Percentiles rank a stretch among this genome's conserved stretches.
Evolutionary conservation across 2,888 invertebrate genomes (phyloP).

Genomic region (Lepidocyrtoides sp.): DNA sequence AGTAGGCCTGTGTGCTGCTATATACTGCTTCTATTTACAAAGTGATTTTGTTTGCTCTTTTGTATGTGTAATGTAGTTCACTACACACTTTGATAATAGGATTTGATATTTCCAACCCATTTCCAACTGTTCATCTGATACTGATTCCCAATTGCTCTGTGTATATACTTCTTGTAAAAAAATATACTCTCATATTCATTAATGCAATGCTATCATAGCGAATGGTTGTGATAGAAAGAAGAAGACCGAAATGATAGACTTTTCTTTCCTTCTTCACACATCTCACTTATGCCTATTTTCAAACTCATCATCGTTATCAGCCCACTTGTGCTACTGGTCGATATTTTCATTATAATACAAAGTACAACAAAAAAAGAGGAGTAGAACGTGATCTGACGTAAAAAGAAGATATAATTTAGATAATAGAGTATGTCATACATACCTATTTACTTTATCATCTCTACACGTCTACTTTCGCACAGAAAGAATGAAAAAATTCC

Average conservation of each 20-base stretch:
- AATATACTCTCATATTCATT: slow-evolving; percentile 39
- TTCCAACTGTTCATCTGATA: slow-evolving; percentile 54
- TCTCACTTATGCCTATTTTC: slow-evolving; percentile 39
- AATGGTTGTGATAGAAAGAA: background rate
- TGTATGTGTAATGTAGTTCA: slow-evolving; percentile 34
- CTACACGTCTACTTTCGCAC: background rate
- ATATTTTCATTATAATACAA: slow-evolving; percentile 34
- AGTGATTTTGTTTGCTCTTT: slow-evolving; percentile 58
- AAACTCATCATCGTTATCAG: slow-evolving; percentile 28
- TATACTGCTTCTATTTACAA: background rate
- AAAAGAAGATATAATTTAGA: slow-evolving; percentile 9
- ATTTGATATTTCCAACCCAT: slow-evolving; percentile 50
- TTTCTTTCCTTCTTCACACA: slow-evolving; percentile 1
- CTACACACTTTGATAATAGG: slow-evolving; percentile 21
- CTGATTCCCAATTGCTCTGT: background rate
- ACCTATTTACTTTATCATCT: background rate
- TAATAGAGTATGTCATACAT: background rate
- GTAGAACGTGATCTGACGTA: slow-evolving; percentile 53
- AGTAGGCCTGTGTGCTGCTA: no score
- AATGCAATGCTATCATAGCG: slow-evolving; percentile 40
- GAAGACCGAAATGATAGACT: slow-evolving; percentile 41
- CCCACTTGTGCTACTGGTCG: slow-evolving; percentile 33
- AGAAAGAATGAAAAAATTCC: background rate
- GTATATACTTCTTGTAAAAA: background rate
- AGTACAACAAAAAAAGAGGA: slow-evolving; percentile 16